A percentile compares a stretch with the other conserved stretches of the same genome.
These are phyloP conservation scores for Lepeophtheirus nordmannii DNA, from an alignment of 2,888 invertebrate species.

Conservation along the genomic window DNA sequence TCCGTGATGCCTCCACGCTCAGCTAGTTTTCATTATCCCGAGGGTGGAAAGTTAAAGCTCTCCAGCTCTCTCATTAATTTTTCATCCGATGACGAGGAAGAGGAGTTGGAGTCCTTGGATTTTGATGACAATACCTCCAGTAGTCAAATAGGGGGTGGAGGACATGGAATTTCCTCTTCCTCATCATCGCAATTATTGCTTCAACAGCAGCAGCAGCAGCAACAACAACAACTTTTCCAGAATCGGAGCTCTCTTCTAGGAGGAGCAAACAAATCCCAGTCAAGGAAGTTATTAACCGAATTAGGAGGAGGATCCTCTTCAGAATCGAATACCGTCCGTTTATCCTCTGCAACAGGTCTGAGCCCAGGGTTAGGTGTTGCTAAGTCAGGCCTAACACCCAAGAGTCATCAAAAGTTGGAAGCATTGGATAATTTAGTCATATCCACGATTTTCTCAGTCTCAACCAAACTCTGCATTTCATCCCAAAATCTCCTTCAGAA, in stretches of 20 bases:
- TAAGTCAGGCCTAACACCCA: neutral
- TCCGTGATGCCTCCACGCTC: conserved; percentile 2
- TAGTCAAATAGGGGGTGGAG: neutral
- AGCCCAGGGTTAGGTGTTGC: neutral
- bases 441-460: conserved; percentile 18
- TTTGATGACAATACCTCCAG: neutral
- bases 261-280: neutral
- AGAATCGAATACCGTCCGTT: neutral
- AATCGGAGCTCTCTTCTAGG: neutral
- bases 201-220: too few species aligned
- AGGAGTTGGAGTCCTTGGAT: conserved; percentile 2
- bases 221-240: too few species aligned
- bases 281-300: neutral
- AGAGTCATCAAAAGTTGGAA: conserved; percentile 5
- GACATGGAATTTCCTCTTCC: neutral
- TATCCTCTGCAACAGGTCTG: neutral
- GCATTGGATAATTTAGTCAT: conserved; percentile 19
- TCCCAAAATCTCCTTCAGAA: conserved; percentile 7
- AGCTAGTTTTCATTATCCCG: conserved; percentile 17
- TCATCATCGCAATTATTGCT: neutral
- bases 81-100: neutral
- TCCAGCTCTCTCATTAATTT: neutral
- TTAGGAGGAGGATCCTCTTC: neutral
- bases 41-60: too few species aligned
- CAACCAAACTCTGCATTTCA: conserved; percentile 15